Evolutionary conservation across 1,140 invertebrate genomes (phyloP).

Genomic region (Chymomyza costata): DNA sequence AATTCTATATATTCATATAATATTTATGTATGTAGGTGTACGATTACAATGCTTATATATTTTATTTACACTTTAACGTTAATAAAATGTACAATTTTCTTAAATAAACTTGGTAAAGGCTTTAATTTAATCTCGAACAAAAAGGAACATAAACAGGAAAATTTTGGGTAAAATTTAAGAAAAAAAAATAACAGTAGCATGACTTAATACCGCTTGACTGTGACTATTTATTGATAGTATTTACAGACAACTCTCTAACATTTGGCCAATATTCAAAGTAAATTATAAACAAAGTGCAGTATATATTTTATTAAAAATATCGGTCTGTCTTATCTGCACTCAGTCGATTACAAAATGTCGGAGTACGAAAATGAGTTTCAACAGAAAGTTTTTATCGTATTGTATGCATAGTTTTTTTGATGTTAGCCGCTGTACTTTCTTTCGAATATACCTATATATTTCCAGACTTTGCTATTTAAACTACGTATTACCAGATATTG

Average conservation of each 20-base stretch:
- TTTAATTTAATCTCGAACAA: constrained; percentile 55
- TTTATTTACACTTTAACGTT: constrained; percentile 67
- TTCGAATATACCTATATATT: constrained; percentile 48
- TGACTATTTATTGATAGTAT: too few species aligned
- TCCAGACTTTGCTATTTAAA: constrained; percentile 39
- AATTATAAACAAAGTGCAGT: too few species aligned
- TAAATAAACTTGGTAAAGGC: constrained; percentile 54
- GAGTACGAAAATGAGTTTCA: too few species aligned
- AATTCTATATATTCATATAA: constrained; percentile 49
- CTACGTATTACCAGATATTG: constrained; percentile 41
- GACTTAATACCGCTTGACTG: constrained; percentile 66
- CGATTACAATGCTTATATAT: constrained; percentile 69
- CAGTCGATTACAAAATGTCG: too few species aligned
- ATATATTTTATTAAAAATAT: too few species aligned
- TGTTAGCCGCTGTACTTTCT: too few species aligned
- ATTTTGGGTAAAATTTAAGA: neutral
- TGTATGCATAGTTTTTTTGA: neutral
- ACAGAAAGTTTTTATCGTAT: too few species aligned
- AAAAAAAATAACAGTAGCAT: constrained; percentile 58
- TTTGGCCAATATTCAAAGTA: constrained; percentile 61
- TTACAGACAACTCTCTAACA: constrained; percentile 58
- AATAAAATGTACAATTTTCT: constrained; percentile 70
- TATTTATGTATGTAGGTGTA: constrained; percentile 41
- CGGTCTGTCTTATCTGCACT: too few species aligned
- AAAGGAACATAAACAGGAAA: constrained; percentile 41